A percentile compares a stretch with the other conserved stretches of the same genome.
phyloP scores from a whole-genome alignment of 2,113 vertebrate genomes.

The Camelus bactrianus region DNA sequence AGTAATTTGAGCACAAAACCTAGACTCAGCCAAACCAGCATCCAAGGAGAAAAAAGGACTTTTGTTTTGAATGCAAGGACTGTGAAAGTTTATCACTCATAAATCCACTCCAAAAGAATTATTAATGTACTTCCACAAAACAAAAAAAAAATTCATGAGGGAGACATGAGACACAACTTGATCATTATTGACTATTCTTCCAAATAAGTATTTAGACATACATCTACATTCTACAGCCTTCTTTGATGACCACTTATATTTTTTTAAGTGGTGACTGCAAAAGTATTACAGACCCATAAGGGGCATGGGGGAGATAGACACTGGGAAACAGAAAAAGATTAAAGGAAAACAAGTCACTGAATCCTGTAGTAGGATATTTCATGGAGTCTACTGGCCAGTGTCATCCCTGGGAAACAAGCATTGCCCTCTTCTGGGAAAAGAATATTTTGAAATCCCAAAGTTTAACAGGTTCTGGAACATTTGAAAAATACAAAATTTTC shows the following conservation, averaged over 20 bases:
- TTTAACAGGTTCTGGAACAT: neutral
- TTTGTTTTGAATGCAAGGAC: neutral
- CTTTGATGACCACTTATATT: neutral
- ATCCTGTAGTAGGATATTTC: neutral
- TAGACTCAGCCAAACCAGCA: neutral
- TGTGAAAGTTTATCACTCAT: neutral
- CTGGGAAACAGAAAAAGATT: neutral
- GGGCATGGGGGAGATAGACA: neutral
- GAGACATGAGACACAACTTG: neutral
- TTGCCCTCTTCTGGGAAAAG: neutral
- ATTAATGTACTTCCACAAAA: neutral
- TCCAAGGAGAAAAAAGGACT: neutral
- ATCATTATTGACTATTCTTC: neutral
- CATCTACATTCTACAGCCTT: neutral
- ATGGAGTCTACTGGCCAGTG: neutral
- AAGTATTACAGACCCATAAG: neutral
- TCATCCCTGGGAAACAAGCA: neutral
- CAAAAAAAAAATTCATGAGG: constrained; percentile 3
- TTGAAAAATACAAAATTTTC: too few relatives aligned
- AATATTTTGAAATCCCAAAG: neutral
- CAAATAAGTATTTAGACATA: neutral
- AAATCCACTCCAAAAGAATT: neutral
- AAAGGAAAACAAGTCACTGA: neutral
- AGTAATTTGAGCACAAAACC: constrained; percentile 15
- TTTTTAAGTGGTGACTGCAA: neutral